Evolutionary conservation across 2,797 vertebrate species (phyloP).

Genomic region (Microcaecilia unicolor): DNA sequence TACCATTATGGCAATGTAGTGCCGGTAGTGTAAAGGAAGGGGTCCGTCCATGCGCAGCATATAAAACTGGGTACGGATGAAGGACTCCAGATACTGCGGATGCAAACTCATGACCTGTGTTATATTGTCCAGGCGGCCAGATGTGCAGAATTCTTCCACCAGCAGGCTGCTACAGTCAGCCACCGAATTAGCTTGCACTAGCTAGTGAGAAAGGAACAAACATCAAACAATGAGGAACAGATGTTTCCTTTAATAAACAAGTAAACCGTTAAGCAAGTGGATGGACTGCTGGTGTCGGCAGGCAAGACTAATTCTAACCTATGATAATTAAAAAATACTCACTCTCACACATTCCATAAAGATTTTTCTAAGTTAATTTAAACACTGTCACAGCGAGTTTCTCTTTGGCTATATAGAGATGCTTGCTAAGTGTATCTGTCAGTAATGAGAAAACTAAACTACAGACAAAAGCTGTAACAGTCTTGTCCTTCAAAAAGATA

Average conservation of each 20-base stretch:
- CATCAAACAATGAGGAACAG: background rate
- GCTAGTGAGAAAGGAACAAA: constrained; percentile 35
- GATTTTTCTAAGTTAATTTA: too few relatives aligned
- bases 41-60: constrained; percentile 74
- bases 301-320: too few relatives aligned
- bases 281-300: background rate
- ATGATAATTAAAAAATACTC: too few relatives aligned
- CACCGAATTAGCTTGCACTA: constrained; percentile 57
- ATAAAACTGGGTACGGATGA: constrained; percentile 71
- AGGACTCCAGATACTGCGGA: constrained; percentile 69
- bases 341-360: too few relatives aligned
- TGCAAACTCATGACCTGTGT: constrained; percentile 72
- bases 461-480: too few relatives aligned
- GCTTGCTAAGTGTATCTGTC: too few relatives aligned
- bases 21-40: constrained; percentile 65
- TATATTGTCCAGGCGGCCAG: constrained; percentile 67
- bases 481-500: too few relatives aligned
- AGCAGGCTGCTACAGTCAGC: constrained; percentile 63
- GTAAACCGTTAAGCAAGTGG: background rate
- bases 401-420: too few relatives aligned
- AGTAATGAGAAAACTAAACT: too few relatives aligned
- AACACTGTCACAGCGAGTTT: too few relatives aligned
- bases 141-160: constrained; percentile 68
- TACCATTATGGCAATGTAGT: constrained; percentile 77
- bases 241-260: background rate